A percentile compares a stretch with the other conserved stretches of the same genome.
Evolutionary conservation across 2,797 vertebrate genomes (phyloP).

Genomic region (Leptodactylus fallax): DNA sequence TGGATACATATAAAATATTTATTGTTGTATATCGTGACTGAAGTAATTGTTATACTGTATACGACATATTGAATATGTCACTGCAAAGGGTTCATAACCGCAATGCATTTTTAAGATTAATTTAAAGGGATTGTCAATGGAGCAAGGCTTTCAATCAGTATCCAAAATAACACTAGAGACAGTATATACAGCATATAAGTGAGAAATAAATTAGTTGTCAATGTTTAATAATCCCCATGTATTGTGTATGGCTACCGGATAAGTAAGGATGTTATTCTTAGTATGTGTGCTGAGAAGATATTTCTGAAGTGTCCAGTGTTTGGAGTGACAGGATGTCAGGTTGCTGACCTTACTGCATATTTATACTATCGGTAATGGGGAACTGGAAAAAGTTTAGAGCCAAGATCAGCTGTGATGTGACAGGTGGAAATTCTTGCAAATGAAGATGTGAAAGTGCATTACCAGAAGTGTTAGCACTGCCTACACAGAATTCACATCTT

Average conservation of each 20-base stretch:
- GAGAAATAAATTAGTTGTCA: neutral
- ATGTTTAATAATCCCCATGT: neutral
- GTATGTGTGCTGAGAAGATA: neutral
- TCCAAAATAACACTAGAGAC: no score
- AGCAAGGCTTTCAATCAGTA: no score
- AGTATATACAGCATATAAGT: neutral
- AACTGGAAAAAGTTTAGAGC: neutral
- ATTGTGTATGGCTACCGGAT: neutral
- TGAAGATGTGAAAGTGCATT: conserved; percentile 6
- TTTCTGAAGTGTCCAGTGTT: neutral
- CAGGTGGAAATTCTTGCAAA: conserved; percentile 36
- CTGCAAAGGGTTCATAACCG: no score
- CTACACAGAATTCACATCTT: neutral
- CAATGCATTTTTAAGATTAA: no score
- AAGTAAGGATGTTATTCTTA: neutral
- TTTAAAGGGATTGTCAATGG: no score
- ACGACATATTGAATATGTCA: no score
- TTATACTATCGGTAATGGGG: neutral
- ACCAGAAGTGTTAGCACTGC: conserved; percentile 15
- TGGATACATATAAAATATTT: no score
- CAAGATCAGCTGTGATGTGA: conserved; percentile 27
- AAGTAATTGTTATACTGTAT: no score
- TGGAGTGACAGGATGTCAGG: neutral
- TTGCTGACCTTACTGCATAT: neutral
- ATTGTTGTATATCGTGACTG: no score